These are phyloP conservation scores for Chaitophorus viminalis DNA, from an alignment of 2,888 invertebrate species.

Conservation along the genomic window DNA sequence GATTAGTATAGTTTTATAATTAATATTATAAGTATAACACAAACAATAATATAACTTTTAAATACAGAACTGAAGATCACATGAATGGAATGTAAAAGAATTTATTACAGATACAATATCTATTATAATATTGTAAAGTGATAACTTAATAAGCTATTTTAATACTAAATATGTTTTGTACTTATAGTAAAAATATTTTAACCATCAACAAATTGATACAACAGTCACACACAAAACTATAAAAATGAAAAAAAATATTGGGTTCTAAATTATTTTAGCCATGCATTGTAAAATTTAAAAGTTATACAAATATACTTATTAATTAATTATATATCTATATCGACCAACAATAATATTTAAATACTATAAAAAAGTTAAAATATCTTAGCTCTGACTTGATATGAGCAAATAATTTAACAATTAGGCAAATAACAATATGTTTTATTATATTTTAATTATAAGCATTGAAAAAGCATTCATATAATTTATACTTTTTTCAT, in stretches of 20 bases:
- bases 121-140: neutral
- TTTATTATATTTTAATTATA: slow-evolving; percentile 15
- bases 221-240: neutral
- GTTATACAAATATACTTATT: neutral
- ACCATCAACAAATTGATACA: neutral
- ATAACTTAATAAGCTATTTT: neutral
- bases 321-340: neutral
- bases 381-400: neutral
- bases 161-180: neutral
- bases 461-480: neutral
- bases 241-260: neutral
- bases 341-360: neutral
- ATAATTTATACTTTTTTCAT: neutral
- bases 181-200: neutral
- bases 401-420: slow-evolving; percentile 29
- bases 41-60: neutral
- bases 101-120: neutral
- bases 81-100: neutral
- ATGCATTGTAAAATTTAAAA: neutral
- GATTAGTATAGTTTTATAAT: slow-evolving; percentile 19
- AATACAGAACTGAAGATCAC: slow-evolving; percentile 3
- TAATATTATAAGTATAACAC: neutral
- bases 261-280: neutral
- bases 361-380: slow-evolving; percentile 30
- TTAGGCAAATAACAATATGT: slow-evolving; percentile 3